Conservation (phyloP, 2,113 vertebrate genomes). For the Xyliphius kryptos region DNA sequence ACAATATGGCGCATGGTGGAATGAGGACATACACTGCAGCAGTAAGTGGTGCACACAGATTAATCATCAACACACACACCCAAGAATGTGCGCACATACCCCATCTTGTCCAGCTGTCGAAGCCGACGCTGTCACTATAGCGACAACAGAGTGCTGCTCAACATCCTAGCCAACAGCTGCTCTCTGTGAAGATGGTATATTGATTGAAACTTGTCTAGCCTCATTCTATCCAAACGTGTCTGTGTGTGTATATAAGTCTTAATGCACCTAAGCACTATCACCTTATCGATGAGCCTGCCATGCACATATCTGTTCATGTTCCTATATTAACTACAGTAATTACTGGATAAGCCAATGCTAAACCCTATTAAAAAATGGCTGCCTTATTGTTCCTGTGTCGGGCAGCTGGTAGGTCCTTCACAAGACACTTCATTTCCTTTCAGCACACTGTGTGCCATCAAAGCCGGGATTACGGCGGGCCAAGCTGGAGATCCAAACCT, state of each 20-base stretch:
- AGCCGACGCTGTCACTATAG: constrained; percentile 37
- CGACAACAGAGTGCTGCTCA: constrained; percentile 48
- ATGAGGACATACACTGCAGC: constrained; percentile 26
- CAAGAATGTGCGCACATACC: constrained; percentile 18
- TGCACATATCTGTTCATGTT: too few species aligned
- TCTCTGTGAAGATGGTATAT: constrained; percentile 50
- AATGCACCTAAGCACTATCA: constrained; percentile 4
- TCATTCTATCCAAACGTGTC: constrained; percentile 25
- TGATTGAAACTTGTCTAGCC: constrained; percentile 50
- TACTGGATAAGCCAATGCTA: too few species aligned
- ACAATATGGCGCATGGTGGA: constrained; percentile 25
- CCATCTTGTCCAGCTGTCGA: constrained; percentile 40
- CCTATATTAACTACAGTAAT: too few species aligned
- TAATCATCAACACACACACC: constrained; percentile 41
- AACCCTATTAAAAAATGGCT: too few species aligned
- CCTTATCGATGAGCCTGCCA: too few species aligned
- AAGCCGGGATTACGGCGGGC: constrained; percentile 48
- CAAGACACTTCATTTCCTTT: constrained; percentile 42
- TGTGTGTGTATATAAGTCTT: constrained; percentile 13
- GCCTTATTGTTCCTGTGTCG: constrained; percentile 32
- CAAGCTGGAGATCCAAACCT: too few species aligned
- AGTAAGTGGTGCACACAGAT: constrained; percentile 40
- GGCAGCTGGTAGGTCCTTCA: constrained; percentile 27
- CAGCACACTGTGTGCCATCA: constrained; percentile 49
- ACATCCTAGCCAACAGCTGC: too few species aligned